These are phyloP conservation scores for Engystomops pustulosus DNA, from an alignment of 2,113 vertebrate species.

Conservation along the genomic window DNA sequence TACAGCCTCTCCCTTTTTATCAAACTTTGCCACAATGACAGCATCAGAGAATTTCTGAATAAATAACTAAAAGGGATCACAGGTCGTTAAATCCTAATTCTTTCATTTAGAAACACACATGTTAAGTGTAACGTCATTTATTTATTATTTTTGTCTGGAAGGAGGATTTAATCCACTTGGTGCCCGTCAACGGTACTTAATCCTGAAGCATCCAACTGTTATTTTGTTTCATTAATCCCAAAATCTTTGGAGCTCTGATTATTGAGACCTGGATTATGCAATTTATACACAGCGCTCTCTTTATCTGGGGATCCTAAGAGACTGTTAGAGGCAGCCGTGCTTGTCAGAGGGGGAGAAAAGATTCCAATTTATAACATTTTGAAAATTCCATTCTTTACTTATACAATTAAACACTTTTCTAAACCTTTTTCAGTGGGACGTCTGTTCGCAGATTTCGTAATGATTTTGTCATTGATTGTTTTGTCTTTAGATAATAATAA, in stretches of 20 bases:
- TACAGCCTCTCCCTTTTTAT: too few relatives aligned
- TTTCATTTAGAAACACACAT: neutral
- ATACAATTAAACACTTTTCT: neutral
- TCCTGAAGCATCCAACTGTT: constrained; percentile 51
- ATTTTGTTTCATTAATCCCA: constrained; percentile 53
- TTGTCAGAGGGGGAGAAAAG: neutral
- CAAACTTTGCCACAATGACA: too few relatives aligned
- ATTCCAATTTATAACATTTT: neutral
- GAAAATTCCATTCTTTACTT: neutral
- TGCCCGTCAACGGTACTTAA: constrained; percentile 29
- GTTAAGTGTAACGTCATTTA: neutral
- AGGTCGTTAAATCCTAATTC: neutral
- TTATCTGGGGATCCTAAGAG: constrained; percentile 13
- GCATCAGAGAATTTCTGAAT: too few relatives aligned
- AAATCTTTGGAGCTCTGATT: constrained; percentile 52
- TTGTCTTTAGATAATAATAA: too few relatives aligned
- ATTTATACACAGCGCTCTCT: constrained; percentile 20
- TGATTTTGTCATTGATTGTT: too few relatives aligned
- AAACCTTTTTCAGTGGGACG: too few relatives aligned
- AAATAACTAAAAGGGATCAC: too few relatives aligned
- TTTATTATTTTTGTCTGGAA: constrained; percentile 9
- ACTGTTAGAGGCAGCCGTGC: neutral
- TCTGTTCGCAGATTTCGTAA: too few relatives aligned
- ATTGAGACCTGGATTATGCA: constrained; percentile 53
- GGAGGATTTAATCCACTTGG: constrained; percentile 20